Evolutionary conservation across 2,113 vertebrate species (phyloP).

Genomic region (Psammodynastes pulverulentus): DNA sequence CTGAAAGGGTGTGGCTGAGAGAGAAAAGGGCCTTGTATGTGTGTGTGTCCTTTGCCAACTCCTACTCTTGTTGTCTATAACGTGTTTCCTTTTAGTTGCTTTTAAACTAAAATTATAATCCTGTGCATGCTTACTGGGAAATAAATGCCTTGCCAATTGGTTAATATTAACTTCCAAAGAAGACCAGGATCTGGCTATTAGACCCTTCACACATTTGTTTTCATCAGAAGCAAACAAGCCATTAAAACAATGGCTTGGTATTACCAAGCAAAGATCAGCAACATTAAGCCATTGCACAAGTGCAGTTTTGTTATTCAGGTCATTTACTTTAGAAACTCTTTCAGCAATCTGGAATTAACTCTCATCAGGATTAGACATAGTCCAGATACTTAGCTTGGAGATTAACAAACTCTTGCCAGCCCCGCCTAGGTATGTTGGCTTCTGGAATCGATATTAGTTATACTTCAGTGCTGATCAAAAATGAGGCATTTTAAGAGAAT

Average conservation of each 20-base stretch:
- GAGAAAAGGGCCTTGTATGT: constrained; percentile 14
- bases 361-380: constrained; percentile 14
- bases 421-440: background rate
- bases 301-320: background rate
- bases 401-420: constrained; percentile 28
- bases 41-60: constrained; percentile 1
- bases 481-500: background rate
- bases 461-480: background rate
- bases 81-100: constrained; percentile 10
- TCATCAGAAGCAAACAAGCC: background rate
- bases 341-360: constrained; percentile 22
- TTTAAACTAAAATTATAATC: constrained; percentile 37
- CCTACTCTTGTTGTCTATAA: background rate
- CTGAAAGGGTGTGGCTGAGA: background rate
- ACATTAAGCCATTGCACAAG: constrained; percentile 33
- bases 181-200: background rate
- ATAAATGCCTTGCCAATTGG: background rate
- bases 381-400: constrained; percentile 32
- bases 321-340: constrained; percentile 26
- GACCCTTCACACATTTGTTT: background rate
- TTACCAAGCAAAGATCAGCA: background rate
- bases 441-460: constrained; percentile 13
- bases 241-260: background rate
- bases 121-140: background rate
- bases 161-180: constrained; percentile 20